Base-by-base conservation (phyloP, 2,888 invertebrate genomes). In the Rhyacophila evoluta region DNA sequence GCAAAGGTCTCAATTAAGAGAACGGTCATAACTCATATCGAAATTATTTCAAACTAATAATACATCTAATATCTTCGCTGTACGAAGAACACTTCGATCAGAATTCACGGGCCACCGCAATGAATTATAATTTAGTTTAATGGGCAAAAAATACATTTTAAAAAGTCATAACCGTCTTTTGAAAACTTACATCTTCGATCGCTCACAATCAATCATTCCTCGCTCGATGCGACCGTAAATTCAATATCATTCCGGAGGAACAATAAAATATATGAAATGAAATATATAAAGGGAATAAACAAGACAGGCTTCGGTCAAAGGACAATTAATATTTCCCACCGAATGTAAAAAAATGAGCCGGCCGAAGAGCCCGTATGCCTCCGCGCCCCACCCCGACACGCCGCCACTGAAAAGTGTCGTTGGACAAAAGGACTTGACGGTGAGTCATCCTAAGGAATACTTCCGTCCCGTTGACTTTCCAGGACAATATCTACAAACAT, bases 241-340 rank as follows among this genome's bases (percentile, higher is more conserved):
- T 33, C 6, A 33, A 55, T 55, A 55, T 55, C 19, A 8, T 19
- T 19, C 6, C 55, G 55, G 5, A 10, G 1, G 19, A 19, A 55
- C 25, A 55, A 25, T 55, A 25, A 55, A 55, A 25, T 19, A 33
- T 33, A 33, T 25, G 12, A 41, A 12, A 55, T 19, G 55, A 55
- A 55, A 55, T 33, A 33, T 55, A 55, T 19, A 55, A 55, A 10
- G 25, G 25, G 55, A 25, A 55, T 55, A 55, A 55, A 55, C 55
- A 55, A 55, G 55, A 55, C 55, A 55, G 55, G 8, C 55, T 55
- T 55, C 55, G 55, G 55, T 72, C 28, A 77, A 68, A 41, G 72
- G 77, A 73, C 77, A 77, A 77, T 77, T 77, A 77, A 77, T 77
- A 77, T 77, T 77, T 77, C 72, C 73, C 77, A 73, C 73, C 73